phyloP scores from a whole-genome alignment of 2,797 vertebrate genomes.

The Jordanella pulchra region DNA sequence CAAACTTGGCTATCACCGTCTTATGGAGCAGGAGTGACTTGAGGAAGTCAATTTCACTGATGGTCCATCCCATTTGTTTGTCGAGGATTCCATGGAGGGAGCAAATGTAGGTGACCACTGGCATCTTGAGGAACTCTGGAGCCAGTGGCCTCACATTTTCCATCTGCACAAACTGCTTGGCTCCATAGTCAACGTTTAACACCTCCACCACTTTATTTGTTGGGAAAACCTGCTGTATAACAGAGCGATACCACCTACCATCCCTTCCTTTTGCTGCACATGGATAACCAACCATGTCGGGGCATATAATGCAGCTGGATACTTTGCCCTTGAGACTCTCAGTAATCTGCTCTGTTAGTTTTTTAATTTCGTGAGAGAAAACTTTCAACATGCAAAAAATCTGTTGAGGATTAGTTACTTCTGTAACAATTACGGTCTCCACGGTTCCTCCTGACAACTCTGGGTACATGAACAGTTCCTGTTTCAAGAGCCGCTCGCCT shows the following conservation, averaged over 20 bases:
- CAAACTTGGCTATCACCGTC: constrained; percentile 84
- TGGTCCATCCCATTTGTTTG: constrained; percentile 84
- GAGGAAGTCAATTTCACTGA: constrained; percentile 77
- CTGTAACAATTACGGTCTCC: constrained; percentile 86
- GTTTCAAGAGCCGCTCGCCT: constrained; percentile 45
- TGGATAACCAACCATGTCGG: constrained; percentile 83
- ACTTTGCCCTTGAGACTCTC: constrained; percentile 68
- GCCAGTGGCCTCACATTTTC: constrained; percentile 81
- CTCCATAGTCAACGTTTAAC: constrained; percentile 89
- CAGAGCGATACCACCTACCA: constrained; percentile 87
- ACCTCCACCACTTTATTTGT: constrained; percentile 80
- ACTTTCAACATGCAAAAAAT: constrained; percentile 91
- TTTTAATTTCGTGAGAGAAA: constrained; percentile 85
- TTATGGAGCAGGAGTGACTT: constrained; percentile 82
- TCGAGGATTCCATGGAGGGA: constrained; percentile 87
- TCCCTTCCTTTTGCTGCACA: constrained; percentile 87
- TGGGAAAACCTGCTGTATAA: constrained; percentile 78
- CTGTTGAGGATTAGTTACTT: constrained; percentile 84
- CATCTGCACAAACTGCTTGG: constrained; percentile 82
- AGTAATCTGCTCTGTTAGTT: constrained; percentile 83
- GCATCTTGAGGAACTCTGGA: constrained; percentile 88
- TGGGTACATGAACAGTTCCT: constrained; percentile 84
- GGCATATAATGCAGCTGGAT: constrained; percentile 52
- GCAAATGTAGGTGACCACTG: constrained; percentile 90
- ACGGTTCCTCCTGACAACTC: constrained; percentile 83